phyloP scores from a whole-genome alignment of 2,797 vertebrate genomes.

The Sebastolobus altivelis region DNA sequence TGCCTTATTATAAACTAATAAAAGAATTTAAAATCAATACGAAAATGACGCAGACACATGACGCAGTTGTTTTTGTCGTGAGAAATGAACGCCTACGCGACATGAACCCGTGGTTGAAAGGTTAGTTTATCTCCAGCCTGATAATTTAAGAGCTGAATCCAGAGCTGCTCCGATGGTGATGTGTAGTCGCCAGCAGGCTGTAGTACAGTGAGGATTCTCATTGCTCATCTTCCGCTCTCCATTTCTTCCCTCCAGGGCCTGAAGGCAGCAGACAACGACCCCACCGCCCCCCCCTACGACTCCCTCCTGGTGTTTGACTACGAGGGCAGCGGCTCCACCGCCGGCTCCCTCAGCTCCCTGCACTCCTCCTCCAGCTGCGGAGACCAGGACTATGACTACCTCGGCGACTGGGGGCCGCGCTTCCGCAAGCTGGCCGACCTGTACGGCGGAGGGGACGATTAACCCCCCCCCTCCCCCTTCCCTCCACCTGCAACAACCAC shows the following conservation, averaged over 20 bases:
- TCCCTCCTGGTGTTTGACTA: slow-evolving; percentile 98
- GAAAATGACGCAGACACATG: too few species aligned
- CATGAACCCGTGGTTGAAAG: too few species aligned
- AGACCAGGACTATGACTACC: slow-evolving; percentile 99
- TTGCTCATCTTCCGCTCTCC: slow-evolving; percentile 7
- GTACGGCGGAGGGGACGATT: slow-evolving; percentile 96
- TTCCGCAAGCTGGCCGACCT: slow-evolving; percentile 99
- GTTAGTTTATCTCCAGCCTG: too few species aligned
- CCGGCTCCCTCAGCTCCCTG: slow-evolving; percentile 97
- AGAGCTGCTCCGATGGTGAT: neutral
- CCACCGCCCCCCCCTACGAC: slow-evolving; percentile 96
- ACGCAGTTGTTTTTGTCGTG: too few species aligned
- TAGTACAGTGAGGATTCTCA: neutral
- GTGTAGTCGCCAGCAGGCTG: neutral
- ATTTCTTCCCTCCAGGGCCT: slow-evolving; percentile 87
- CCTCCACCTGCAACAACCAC: neutral
- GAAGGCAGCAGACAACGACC: slow-evolving; percentile 97
- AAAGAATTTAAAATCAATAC: too few species aligned
- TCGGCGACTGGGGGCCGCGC: slow-evolving; percentile 97
- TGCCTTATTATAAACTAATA: too few species aligned
- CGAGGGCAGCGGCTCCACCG: slow-evolving; percentile 96
- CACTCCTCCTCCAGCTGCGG: slow-evolving; percentile 95
- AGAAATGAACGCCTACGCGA: too few species aligned
- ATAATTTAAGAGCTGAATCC: neutral
- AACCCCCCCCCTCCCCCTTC: slow-evolving; percentile 21